Conservation (phyloP, 1,140 invertebrate species). For the Brachystomella parvula region DNA sequence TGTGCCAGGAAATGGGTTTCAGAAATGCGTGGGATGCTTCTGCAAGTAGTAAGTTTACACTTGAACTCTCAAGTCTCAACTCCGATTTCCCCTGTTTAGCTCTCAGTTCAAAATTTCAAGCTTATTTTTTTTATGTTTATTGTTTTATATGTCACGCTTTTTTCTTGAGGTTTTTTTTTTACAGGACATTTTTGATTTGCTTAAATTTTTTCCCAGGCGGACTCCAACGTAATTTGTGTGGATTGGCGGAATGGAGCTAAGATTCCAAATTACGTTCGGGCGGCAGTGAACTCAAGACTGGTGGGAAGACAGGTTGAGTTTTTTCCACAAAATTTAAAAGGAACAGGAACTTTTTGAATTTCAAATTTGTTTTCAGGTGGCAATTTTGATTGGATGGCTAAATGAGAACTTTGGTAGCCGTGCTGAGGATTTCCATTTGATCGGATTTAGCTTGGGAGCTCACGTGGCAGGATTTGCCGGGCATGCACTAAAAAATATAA, state of each 20-base stretch:
- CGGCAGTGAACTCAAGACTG: conserved; percentile 82
- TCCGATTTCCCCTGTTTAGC: too few species aligned
- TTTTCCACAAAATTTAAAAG: too few species aligned
- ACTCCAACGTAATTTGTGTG: conserved; percentile 82
- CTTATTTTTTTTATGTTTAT: too few species aligned
- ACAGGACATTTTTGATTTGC: too few species aligned
- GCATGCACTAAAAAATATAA: conserved; percentile 68
- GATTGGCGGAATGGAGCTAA: conserved; percentile 88
- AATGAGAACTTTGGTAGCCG: conserved; percentile 38
- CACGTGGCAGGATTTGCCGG: conserved; percentile 91
- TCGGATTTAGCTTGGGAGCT: conserved; percentile 85
- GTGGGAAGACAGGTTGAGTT: conserved; percentile 66
- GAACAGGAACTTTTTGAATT: neutral
- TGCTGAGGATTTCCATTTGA: conserved; percentile 66
- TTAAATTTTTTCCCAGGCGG: conserved; percentile 67
- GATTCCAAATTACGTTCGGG: conserved; percentile 85
- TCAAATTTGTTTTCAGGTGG: conserved; percentile 46
- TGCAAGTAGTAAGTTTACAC: conserved; percentile 69
- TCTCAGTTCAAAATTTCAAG: too few species aligned
- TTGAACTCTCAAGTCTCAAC: too few species aligned
- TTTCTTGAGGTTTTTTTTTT: too few species aligned
- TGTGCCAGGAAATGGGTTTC: conserved; percentile 85
- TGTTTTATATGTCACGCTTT: too few species aligned
- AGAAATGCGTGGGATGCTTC: conserved; percentile 80
- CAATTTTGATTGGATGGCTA: conserved; percentile 55